Base-by-base conservation (phyloP, 2,113 vertebrate species). In the Paralichthys olivaceus region DNA sequence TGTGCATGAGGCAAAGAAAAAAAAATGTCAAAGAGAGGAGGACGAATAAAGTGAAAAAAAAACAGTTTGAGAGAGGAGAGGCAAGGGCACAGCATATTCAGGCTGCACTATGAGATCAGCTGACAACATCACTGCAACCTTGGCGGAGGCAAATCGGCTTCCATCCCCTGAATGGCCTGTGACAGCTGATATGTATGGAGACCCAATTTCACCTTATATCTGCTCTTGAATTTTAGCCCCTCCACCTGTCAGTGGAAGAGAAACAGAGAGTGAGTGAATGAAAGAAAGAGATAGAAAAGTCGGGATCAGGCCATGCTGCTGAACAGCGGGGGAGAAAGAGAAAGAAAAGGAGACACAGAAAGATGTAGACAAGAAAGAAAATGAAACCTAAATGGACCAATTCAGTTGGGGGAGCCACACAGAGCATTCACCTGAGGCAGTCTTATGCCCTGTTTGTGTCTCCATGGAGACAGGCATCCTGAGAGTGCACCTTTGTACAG, bases 321-420 rank as follows among this genome's bases (percentile, higher is more conserved):
- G 57, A 86, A 60, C 83, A 43, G 85, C 70, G 55, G 85, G 87
- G 55, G 83, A 73, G 85, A 86, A 75, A 82, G 87, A 83, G 77
- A 89, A 81, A 89, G 76, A 61, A 84, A 77, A 72, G 84, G 81
- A 84, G 83, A 80, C 73, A 88, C 61, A 85, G 71, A 86, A 83
- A 89, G 79, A 91, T 82, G 60, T 89, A 84, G 88, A 91, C 86
- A 86, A 78, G 77, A 86, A 76, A 87, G 85, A 89, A 84, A 90
- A 92, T 85, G 86, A 90, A 89, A 90, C 82, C 79, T 89, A 91
- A 93, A 91, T 88, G 82, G 85, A 86, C 77, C 88, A 80, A 85
- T 89, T 91, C 77, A 83, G 79, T 65, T 65, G 62, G 65, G 1
- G 19, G 78, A 89, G 79, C 75, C 86, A 75, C 68, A 81, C 84